Percentiles rank a stretch among this genome's conserved stretches.
phyloP scores from a whole-genome alignment of 2,113 vertebrate genomes.

The Podiceps cristatus region DNA sequence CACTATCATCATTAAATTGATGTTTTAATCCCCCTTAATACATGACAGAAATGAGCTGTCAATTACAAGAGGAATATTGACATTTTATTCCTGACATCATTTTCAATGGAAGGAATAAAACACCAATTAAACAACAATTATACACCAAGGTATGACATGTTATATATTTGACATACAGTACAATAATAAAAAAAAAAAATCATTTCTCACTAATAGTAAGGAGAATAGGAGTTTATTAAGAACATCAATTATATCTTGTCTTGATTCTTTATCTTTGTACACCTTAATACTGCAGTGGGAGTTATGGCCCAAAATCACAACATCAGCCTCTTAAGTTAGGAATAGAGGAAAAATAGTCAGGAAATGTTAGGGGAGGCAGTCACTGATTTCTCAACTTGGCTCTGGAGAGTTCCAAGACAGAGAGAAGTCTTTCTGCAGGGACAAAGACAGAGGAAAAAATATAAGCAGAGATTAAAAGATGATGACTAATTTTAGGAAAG shows the following conservation, averaged over 20 bases:
- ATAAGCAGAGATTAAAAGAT: neutral
- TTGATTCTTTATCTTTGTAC: neutral
- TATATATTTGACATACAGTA: conserved; percentile 66
- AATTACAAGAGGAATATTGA: conserved; percentile 76
- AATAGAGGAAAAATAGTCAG: neutral
- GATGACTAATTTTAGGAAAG: neutral
- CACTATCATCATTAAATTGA: conserved; percentile 71
- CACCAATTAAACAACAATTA: conserved; percentile 77
- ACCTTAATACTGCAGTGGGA: neutral
- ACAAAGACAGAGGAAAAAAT: neutral
- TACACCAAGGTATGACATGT: conserved; percentile 62
- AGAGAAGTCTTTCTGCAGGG: neutral
- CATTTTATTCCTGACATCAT: conserved; percentile 71
- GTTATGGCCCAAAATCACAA: neutral
- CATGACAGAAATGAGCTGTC: conserved; percentile 72
- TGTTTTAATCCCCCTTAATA: conserved; percentile 70
- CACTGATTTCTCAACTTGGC: neutral
- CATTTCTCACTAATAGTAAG: conserved; percentile 12
- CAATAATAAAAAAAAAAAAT: conserved; percentile 52
- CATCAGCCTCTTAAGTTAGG: neutral
- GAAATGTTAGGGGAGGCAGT: neutral
- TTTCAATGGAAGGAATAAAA: conserved; percentile 72
- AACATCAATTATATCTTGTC: conserved; percentile 20
- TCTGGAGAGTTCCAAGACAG: neutral
- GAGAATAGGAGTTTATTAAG: conserved; percentile 53